phyloP scores from a whole-genome alignment of 2,888 invertebrate species.

The Cremastobaeus sp. region DNA sequence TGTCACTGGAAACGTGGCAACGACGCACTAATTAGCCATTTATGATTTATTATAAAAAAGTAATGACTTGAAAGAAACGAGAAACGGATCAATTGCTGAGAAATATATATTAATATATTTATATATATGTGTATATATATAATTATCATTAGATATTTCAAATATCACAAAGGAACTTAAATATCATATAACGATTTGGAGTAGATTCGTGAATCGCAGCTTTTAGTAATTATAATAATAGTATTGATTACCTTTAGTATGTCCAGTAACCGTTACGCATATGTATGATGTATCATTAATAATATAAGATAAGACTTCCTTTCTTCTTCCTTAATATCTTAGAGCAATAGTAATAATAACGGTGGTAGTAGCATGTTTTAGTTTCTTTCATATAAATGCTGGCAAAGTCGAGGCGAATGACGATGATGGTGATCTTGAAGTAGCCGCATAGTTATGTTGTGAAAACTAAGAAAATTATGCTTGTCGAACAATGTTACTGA shows the following conservation, averaged over 20 bases:
- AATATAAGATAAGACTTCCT: conserved; percentile 42
- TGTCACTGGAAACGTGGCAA: conserved; percentile 9
- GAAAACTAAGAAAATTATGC: conserved; percentile 47
- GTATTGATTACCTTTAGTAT: conserved; percentile 52
- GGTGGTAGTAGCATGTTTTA: conserved; percentile 1
- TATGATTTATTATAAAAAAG: conserved; percentile 10
- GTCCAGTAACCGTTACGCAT: conserved; percentile 45
- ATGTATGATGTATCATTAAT: conserved; percentile 43
- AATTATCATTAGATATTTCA: conserved; percentile 50
- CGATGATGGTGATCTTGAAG: conserved; percentile 26
- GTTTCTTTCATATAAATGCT: conserved; percentile 30
- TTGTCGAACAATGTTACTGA: conserved; percentile 28
- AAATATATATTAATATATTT: too few species aligned
- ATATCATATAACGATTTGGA: conserved; percentile 44
- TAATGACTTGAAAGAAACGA: conserved; percentile 28
- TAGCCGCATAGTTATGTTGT: conserved; percentile 15
- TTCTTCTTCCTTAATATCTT: conserved; percentile 15
- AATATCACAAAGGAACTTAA: conserved; percentile 55
- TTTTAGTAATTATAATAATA: conserved; percentile 51
- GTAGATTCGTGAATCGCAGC: conserved; percentile 43
- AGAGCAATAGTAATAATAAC: conserved; percentile 31
- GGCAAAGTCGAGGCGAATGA: conserved; percentile 31
- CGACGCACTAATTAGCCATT: conserved; percentile 4
- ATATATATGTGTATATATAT: conserved; percentile 30
- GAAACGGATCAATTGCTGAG: neutral